These are phyloP conservation scores for Odocoileus hemionus DNA, from an alignment of 2,113 vertebrate species.

Conservation along the genomic window DNA sequence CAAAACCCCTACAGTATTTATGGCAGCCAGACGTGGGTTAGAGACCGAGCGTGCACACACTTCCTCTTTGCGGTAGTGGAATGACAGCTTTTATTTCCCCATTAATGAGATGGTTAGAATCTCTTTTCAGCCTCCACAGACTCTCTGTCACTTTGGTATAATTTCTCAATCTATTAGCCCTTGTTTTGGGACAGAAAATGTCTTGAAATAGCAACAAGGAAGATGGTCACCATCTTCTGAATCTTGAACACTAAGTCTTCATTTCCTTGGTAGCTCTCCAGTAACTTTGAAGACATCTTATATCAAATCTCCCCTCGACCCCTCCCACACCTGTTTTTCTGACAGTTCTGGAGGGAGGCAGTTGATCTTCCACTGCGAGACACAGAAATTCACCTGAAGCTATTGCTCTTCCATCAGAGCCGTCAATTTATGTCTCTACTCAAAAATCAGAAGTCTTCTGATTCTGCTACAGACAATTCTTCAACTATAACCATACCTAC, in stretches of 20 bases:
- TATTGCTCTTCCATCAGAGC: not conserved
- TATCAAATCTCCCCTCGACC: not conserved
- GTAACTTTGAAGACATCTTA: not conserved
- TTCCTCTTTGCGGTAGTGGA: not conserved
- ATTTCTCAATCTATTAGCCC: not conserved
- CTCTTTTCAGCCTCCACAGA: not conserved
- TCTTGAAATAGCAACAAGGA: not conserved
- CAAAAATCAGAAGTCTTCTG: not conserved
- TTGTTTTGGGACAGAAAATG: not conserved
- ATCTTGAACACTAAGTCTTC: not conserved
- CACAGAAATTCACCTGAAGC: not conserved
- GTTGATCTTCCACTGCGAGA: not conserved
- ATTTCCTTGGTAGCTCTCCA: not conserved
- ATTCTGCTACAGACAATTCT: not conserved
- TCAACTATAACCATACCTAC: not conserved
- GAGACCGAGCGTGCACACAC: not conserved
- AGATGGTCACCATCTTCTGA: not conserved
- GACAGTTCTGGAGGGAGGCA: not conserved
- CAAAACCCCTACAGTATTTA: not conserved
- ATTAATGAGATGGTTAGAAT: not conserved
- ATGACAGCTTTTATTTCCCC: not conserved
- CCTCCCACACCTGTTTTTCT: not conserved
- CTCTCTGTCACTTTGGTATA: not conserved
- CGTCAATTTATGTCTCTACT: not conserved
- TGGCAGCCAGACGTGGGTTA: not conserved